Base-by-base conservation (phyloP, 2,797 vertebrate genomes). In the Triplophysa yarkandensis region DNA sequence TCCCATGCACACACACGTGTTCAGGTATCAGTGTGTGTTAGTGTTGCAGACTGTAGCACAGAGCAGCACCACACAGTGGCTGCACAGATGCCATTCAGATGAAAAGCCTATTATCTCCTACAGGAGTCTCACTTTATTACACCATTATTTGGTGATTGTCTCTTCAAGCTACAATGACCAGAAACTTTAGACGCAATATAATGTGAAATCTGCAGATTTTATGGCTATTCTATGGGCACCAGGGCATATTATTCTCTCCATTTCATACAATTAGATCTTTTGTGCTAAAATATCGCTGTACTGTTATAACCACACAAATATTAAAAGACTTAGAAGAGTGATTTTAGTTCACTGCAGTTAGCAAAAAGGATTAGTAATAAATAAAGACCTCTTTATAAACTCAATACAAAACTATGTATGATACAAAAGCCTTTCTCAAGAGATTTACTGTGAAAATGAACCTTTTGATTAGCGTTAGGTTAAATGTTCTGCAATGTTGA, bases 391-490 rank as follows among this genome's bases (percentile, higher is more conserved):
- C 25, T 10, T 57, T 16, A 32, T 4, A 57, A 16, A 13, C 36
- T 6, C 1, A 5, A 44, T 44, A 21, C 32, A 65, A 46, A 39
- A 46, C 39, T 25, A 16, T 30, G 39, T 28, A 52, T 46, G 30
- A 30, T 30, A 30, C 30, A 6, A 30, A 3, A 30, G 30, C 6
- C 16, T 58, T 1, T 54, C 71, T 77, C 13, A 43, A 50, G 39
- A 67, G 48, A 27, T 64, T 73, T 76, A 34, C 66, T 66, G 80
- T 61, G 58, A 74, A 74, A 81, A 36, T 78, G 60, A 86, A 85
- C 82, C 62, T 79, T 82, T 83, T 90, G 89, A 92, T 93, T 91
- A 91, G 86, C 88, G 91, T 93, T 92, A 90, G n/a, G 86, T 88
- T 90, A 89, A 90, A 92, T 86, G 89, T 88, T 87, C 85, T 85